Percentiles rank a stretch among this genome's conserved stretches.
Conservation (phyloP, 92 coral and sea anemone genomes). For the Ricordea florida region DNA sequence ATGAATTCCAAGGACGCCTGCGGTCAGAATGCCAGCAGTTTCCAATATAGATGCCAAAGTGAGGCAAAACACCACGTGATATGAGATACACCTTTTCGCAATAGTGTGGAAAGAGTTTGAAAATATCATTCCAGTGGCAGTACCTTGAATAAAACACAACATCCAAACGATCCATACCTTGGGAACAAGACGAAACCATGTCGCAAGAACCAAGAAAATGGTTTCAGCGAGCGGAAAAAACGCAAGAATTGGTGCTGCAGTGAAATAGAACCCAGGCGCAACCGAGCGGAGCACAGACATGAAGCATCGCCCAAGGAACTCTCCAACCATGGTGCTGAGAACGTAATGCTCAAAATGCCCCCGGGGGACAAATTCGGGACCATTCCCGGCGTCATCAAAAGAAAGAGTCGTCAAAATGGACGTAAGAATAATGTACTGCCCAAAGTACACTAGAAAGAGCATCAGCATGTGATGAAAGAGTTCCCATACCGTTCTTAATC, state of each 20-base stretch:
- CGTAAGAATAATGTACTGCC: slow-evolving; percentile 64
- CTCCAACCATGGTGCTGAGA: slow-evolving; percentile 76
- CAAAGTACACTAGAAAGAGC: slow-evolving; percentile 60
- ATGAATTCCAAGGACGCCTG: slow-evolving; percentile 76
- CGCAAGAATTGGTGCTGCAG: slow-evolving; percentile 31
- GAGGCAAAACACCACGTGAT: slow-evolving; percentile 49
- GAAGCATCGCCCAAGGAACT: slow-evolving; percentile 80
- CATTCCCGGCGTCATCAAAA: slow-evolving; percentile 34
- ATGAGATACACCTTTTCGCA: slow-evolving; percentile 37
- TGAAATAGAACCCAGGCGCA: slow-evolving; percentile 61
- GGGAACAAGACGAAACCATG: slow-evolving; percentile 67
- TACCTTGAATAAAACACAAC: slow-evolving; percentile 64
- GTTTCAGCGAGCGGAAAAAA: slow-evolving; percentile 57
- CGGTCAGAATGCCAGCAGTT: slow-evolving; percentile 71
- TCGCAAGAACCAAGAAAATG: slow-evolving; percentile 49
- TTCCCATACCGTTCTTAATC: slow-evolving; percentile 42
- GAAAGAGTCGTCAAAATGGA: slow-evolving; percentile 70
- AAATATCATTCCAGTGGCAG: slow-evolving; percentile 55
- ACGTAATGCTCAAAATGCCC: slow-evolving; percentile 79
- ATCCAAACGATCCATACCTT: slow-evolving; percentile 61
- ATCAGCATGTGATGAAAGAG: slow-evolving; percentile 38
- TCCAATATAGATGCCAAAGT: slow-evolving; percentile 59
- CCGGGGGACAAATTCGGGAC: slow-evolving; percentile 59
- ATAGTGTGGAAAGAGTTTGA: slow-evolving; percentile 62
- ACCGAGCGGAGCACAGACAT: slow-evolving; percentile 67